Percentiles rank a stretch among this genome's conserved stretches.
Evolutionary conservation across 2,797 vertebrate species (phyloP).

Genomic region (Channallabes apus): DNA sequence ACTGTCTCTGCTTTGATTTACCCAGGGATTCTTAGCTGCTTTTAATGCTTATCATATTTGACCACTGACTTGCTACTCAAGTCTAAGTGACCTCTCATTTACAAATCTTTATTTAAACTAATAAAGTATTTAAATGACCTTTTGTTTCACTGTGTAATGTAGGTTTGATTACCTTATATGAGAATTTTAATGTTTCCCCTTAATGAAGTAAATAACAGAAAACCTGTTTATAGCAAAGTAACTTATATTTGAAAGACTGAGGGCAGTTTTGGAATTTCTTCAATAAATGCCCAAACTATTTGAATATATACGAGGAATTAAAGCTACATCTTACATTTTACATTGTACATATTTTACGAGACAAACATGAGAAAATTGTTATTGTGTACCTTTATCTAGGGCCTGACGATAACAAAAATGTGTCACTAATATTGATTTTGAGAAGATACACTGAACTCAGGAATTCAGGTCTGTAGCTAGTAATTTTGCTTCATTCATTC

Average conservation of each 20-base stretch:
- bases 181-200: not conserved
- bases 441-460: not conserved
- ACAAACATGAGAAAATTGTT: not conserved
- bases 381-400: not conserved
- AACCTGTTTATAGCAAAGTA: not conserved
- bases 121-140: not conserved
- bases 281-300: not conserved
- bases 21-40: not conserved
- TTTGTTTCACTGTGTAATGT: not conserved
- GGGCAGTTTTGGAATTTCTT: not conserved
- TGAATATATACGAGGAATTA: not conserved
- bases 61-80: not conserved
- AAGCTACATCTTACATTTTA: not conserved
- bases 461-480: not conserved
- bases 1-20: not conserved
- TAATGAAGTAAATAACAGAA: not conserved
- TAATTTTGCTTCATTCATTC: not conserved
- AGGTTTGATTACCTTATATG: not conserved
- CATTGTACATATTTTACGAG: not conserved
- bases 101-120: not conserved
- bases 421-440: not conserved
- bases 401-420: not conserved
- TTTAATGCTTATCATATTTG: not conserved
- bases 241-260: not conserved
- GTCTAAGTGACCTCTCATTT: not conserved